These are phyloP conservation scores for Porites evermanni DNA, from an alignment of 92 coral and sea anemone species.

Conservation along the genomic window DNA sequence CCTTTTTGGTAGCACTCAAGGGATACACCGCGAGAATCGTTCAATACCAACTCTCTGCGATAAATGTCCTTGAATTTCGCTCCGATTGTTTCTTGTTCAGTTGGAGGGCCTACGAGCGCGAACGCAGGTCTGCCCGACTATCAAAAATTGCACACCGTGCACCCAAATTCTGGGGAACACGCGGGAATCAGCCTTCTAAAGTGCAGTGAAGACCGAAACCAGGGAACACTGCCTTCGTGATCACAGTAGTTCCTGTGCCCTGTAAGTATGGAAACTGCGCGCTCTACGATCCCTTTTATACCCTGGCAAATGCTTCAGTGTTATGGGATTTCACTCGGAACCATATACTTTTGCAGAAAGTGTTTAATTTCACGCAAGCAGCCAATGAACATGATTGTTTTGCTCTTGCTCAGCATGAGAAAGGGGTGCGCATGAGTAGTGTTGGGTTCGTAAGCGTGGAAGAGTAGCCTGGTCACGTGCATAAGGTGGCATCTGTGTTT, in stretches of 20 bases:
- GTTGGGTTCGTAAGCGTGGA: neutral
- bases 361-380: neutral
- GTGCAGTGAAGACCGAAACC: conserved; percentile 68
- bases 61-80: neutral
- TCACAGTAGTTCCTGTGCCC: conserved; percentile 82
- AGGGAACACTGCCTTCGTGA: conserved; percentile 81
- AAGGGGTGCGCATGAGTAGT: conserved; percentile 18
- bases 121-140: conserved; percentile 85
- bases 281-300: conserved; percentile 47
- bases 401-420: neutral
- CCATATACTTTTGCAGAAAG: conserved; percentile 15
- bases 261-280: conserved; percentile 67
- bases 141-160: conserved; percentile 84
- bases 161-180: conserved; percentile 76
- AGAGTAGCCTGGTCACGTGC: neutral
- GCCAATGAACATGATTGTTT: conserved; percentile 12
- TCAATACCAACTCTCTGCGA: neutral
- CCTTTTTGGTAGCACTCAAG: neutral
- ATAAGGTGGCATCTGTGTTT: neutral
- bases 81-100: neutral
- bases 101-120: conserved; percentile 76
- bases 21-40: neutral
- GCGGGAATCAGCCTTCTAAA: conserved; percentile 62
- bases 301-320: conserved; percentile 20
- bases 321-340: conserved; percentile 41